Conservation (phyloP, 2,888 invertebrate genomes). For the Aporophyla nigra region DNA sequence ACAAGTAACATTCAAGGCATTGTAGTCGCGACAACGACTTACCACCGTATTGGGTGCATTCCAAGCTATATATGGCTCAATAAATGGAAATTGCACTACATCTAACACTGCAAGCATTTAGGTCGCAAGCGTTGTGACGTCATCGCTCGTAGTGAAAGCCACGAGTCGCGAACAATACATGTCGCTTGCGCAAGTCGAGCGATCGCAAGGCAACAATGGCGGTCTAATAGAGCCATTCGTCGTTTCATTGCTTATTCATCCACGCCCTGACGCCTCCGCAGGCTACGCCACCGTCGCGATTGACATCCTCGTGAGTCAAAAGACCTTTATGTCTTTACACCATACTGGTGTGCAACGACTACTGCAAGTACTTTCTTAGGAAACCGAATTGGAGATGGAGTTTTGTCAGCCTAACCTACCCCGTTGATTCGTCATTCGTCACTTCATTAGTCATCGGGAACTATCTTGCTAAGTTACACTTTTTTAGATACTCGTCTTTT, state of each 20-base stretch:
- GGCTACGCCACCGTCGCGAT: slow-evolving; percentile 81
- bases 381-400: not conserved
- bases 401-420: not conserved
- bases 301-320: slow-evolving; percentile 82
- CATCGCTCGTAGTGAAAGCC: slow-evolving; percentile 86
- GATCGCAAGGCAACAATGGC: slow-evolving; percentile 87
- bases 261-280: slow-evolving; percentile 89
- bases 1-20: slow-evolving; percentile 67
- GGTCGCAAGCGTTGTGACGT: slow-evolving; percentile 84
- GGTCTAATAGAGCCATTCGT: slow-evolving; percentile 90
- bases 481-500: not conserved
- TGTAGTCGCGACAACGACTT: slow-evolving; percentile 68
- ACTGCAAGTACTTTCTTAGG: not conserved
- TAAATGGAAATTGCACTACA: slow-evolving; percentile 85
- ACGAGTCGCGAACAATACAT: slow-evolving; percentile 86
- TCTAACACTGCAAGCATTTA: slow-evolving; percentile 84
- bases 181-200: slow-evolving; percentile 88
- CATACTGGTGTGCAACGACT: slow-evolving; percentile 47
- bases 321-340: slow-evolving; percentile 68
- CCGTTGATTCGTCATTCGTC: not conserved
- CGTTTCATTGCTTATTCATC: slow-evolving; percentile 90
- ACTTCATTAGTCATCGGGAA: not conserved
- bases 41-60: slow-evolving; percentile 75
- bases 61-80: slow-evolving; percentile 77
- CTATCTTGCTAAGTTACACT: not conserved